These are phyloP conservation scores for Listronotus oregonensis DNA, from an alignment of 1,140 invertebrate species.

Conservation along the genomic window DNA sequence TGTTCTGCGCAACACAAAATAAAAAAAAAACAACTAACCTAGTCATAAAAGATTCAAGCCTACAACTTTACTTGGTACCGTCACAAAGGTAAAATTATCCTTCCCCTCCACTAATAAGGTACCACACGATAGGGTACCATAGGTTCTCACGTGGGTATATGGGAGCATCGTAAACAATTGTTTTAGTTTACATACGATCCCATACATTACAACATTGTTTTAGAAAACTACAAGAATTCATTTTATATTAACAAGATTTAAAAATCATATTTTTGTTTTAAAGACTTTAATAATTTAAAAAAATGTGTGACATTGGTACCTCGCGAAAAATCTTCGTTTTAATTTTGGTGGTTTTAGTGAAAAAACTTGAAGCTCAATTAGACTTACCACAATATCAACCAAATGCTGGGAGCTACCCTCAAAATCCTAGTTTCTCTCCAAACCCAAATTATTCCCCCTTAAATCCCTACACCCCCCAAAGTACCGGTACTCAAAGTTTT, in stretches of 20 bases:
- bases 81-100: slow-evolving; percentile 8
- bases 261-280: not conserved
- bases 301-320: slow-evolving; percentile 44
- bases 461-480: slow-evolving; percentile 16
- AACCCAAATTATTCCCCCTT: slow-evolving; percentile 22
- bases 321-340: slow-evolving; percentile 37
- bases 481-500: not conserved
- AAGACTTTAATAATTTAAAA: not conserved
- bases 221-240: not conserved
- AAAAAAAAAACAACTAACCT: no score
- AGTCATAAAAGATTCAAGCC: not conserved
- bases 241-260: not conserved
- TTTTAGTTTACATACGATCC: slow-evolving; percentile 23
- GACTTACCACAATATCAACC: slow-evolving; percentile 34
- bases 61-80: not conserved
- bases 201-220: slow-evolving; percentile 17
- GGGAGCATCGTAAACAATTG: slow-evolving; percentile 31
- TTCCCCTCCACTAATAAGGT: slow-evolving; percentile 4
- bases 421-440: slow-evolving; percentile 33
- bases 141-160: slow-evolving; percentile 36
- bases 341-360: slow-evolving; percentile 2
- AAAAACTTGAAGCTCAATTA: slow-evolving; percentile 18
- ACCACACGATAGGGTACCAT: slow-evolving; percentile 9
- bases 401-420: slow-evolving; percentile 31
- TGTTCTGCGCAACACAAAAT: no score